Percentiles rank a stretch among this genome's conserved stretches.
phyloP scores from a whole-genome alignment of 2,888 invertebrate species.

The Alentia gelatinosa region DNA sequence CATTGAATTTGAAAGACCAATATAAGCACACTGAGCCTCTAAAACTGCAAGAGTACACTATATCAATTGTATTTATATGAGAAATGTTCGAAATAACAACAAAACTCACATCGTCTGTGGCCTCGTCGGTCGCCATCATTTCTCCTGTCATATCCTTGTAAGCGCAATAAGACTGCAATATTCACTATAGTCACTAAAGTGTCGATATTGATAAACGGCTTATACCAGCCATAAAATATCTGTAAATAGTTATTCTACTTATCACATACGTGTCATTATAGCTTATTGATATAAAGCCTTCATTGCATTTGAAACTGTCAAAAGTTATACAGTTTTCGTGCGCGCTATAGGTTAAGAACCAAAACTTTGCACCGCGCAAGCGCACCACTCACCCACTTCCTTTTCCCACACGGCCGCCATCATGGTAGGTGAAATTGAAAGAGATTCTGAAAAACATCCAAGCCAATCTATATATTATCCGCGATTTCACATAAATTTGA shows the following conservation, averaged over 20 bases:
- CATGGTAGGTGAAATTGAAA: constrained; percentile 54
- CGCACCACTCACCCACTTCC: constrained; percentile 50
- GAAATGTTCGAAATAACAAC: too few relatives aligned
- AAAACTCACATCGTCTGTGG: background rate
- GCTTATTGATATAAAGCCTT: background rate
- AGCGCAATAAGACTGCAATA: background rate
- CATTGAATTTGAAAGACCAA: too few relatives aligned
- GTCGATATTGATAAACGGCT: too few relatives aligned
- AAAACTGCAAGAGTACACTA: background rate
- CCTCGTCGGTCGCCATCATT: constrained; percentile 35
- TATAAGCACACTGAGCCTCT: too few relatives aligned
- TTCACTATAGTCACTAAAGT: background rate
- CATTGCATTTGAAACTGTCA: background rate
- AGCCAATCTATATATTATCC: background rate
- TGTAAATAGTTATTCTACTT: background rate
- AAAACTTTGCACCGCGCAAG: constrained; percentile 55
- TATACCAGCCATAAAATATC: background rate
- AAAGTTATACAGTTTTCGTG: background rate
- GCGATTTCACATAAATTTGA: background rate
- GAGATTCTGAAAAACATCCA: background rate
- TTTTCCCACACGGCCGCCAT: constrained; percentile 55
- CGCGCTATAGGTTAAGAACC: background rate
- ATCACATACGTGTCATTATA: background rate
- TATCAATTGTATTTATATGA: too few relatives aligned
- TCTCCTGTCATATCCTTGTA: background rate